phyloP scores from a whole-genome alignment of 1,140 invertebrate species.

The Aradophagus sp. region DNA sequence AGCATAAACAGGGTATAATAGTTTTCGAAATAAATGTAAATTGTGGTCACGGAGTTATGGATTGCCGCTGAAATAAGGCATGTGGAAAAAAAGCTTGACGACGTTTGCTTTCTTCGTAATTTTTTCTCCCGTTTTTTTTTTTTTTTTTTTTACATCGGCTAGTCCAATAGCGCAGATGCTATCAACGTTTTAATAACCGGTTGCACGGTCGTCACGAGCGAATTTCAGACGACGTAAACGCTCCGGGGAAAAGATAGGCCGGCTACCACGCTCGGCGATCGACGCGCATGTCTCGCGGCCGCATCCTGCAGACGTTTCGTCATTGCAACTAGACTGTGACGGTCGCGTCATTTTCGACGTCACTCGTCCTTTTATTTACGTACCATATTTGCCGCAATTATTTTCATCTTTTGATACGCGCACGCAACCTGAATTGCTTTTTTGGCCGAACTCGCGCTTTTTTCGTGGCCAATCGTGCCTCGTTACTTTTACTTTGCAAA shows the following conservation, averaged over 20 bases:
- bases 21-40: too few species aligned
- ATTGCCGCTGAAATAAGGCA: too few species aligned
- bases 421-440: too few species aligned
- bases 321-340: slow-evolving; percentile 45
- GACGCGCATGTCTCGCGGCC: slow-evolving; percentile 42
- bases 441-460: too few species aligned
- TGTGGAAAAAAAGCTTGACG: too few species aligned
- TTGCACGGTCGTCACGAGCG: slow-evolving; percentile 61
- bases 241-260: slow-evolving; percentile 56
- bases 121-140: too few species aligned
- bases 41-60: too few species aligned
- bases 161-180: slow-evolving; percentile 53
- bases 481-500: too few species aligned
- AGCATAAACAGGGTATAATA: too few species aligned
- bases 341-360: slow-evolving; percentile 21
- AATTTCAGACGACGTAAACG: slow-evolving; percentile 63
- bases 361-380: slow-evolving; percentile 20
- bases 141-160: slow-evolving; percentile 37
- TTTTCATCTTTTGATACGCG: slow-evolving; percentile 6
- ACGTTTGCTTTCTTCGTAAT: too few species aligned
- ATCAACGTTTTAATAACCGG: slow-evolving; percentile 63
- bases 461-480: too few species aligned
- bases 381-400: background rate
- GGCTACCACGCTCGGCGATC: too few species aligned
- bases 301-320: slow-evolving; percentile 41